phyloP scores from a whole-genome alignment of 2,113 vertebrate genomes.

The Ia io region DNA sequence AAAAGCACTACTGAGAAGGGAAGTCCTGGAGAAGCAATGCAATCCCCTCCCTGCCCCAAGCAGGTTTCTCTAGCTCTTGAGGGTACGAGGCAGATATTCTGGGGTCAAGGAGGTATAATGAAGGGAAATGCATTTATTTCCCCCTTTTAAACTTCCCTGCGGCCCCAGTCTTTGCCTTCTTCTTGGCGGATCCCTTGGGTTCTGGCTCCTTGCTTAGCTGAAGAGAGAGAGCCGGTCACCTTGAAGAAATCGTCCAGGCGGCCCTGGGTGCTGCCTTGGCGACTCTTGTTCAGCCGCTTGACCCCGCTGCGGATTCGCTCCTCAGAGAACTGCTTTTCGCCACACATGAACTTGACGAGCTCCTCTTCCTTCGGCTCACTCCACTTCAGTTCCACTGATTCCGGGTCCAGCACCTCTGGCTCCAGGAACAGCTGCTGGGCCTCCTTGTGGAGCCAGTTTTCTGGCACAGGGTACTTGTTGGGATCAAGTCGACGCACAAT shows the following conservation, averaged over 20 bases:
- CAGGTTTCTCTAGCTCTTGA: neutral
- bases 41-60: neutral
- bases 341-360: slow-evolving; percentile 92
- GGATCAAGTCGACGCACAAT: slow-evolving; percentile 92
- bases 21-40: neutral
- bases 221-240: slow-evolving; percentile 94
- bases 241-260: slow-evolving; percentile 96
- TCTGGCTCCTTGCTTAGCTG: slow-evolving; percentile 91
- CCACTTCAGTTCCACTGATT: slow-evolving; percentile 91
- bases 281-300: slow-evolving; percentile 91
- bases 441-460: slow-evolving; percentile 94
- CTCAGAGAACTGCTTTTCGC: slow-evolving; percentile 97
- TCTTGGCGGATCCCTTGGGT: slow-evolving; percentile 89
- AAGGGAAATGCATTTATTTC: slow-evolving; percentile 78
- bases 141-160: slow-evolving; percentile 86
- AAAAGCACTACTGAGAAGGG: neutral
- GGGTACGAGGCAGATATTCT: rapidly evolving
- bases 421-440: slow-evolving; percentile 92
- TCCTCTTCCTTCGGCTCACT: slow-evolving; percentile 89
- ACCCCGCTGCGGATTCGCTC: slow-evolving; percentile 92
- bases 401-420: slow-evolving; percentile 90
- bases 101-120: neutral
- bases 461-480: slow-evolving; percentile 90
- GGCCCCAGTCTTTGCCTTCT: slow-evolving; percentile 88
- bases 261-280: slow-evolving; percentile 96